Percentiles rank a stretch among this genome's conserved stretches.
Evolutionary conservation across 2,888 invertebrate genomes (phyloP).

Genomic region (Mechanitis mazaeus): DNA sequence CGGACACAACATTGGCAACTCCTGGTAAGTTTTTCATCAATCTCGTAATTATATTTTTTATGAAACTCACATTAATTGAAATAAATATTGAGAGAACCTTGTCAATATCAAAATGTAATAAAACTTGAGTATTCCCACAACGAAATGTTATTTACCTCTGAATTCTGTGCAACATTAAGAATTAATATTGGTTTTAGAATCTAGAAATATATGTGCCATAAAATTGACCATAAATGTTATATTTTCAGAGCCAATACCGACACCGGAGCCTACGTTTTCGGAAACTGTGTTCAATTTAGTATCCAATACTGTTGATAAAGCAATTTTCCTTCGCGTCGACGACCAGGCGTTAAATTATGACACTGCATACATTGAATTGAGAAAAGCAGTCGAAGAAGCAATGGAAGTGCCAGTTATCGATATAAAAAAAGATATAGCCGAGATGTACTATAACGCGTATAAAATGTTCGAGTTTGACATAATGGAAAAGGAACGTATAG

Average conservation of each 20-base stretch:
- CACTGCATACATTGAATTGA: slow-evolving; percentile 58
- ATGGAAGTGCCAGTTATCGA: slow-evolving; percentile 65
- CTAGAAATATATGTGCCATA: no score
- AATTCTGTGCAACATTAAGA: no score
- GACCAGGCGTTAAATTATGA: slow-evolving; percentile 52
- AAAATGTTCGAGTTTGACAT: slow-evolving; percentile 52
- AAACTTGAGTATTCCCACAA: no score
- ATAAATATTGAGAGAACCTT: no score
- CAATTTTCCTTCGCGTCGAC: slow-evolving; percentile 47
- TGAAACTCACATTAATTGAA: no score
- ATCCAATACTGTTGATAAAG: slow-evolving; percentile 60
- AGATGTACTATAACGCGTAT: slow-evolving; percentile 48
- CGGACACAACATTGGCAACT: slow-evolving; percentile 58
- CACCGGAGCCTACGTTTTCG: slow-evolving; percentile 53
- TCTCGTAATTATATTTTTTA: no score
- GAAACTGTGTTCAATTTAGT: slow-evolving; percentile 45
- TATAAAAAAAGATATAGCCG: slow-evolving; percentile 52
- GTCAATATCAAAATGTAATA: no score
- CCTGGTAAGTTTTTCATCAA: slow-evolving; percentile 45
- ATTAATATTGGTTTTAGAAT: no score
- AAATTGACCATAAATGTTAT: no score
- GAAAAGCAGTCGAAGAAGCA: slow-evolving; percentile 54
- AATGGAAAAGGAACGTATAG: slow-evolving; percentile 52
- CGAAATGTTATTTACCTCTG: no score
- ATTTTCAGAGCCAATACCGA: slow-evolving; percentile 48